phyloP scores from a whole-genome alignment of 1,140 invertebrate genomes.

The Mamestra configurata region DNA sequence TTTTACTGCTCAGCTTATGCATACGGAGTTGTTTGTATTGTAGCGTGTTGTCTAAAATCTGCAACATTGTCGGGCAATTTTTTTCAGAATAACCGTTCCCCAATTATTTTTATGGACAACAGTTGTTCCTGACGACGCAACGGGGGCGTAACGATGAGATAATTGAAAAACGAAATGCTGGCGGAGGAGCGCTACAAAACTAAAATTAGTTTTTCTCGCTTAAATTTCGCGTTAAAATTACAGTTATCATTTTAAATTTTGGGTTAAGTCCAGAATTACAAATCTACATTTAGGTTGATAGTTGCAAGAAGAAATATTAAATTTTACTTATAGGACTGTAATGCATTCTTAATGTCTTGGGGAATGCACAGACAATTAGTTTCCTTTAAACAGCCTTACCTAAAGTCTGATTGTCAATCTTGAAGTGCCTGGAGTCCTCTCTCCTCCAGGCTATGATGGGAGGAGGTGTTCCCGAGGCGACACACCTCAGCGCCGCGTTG shows the following conservation, averaged over 20 bases:
- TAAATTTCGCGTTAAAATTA: slow-evolving; percentile 15
- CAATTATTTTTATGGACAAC: slow-evolving; percentile 47
- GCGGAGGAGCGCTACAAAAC: slow-evolving; percentile 5
- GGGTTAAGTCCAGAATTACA: not conserved
- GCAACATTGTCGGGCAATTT: slow-evolving; percentile 36
- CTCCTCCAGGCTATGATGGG: slow-evolving; percentile 92
- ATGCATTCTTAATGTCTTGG: too few species aligned
- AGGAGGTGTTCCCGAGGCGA: slow-evolving; percentile 92
- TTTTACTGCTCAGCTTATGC: slow-evolving; percentile 32
- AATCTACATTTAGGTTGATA: not conserved
- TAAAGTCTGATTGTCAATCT: slow-evolving; percentile 74
- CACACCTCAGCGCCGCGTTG: slow-evolving; percentile 94
- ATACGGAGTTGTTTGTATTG: slow-evolving; percentile 29
- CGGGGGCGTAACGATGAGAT: slow-evolving; percentile 30
- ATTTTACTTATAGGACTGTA: too few species aligned
- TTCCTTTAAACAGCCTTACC: slow-evolving; percentile 58
- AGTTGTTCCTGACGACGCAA: slow-evolving; percentile 30
- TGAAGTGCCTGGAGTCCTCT: slow-evolving; percentile 89
- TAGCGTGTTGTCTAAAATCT: slow-evolving; percentile 32
- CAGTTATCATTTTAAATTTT: not conserved
- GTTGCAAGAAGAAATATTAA: not conserved
- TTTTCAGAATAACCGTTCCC: slow-evolving; percentile 18
- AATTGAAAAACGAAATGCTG: slow-evolving; percentile 41
- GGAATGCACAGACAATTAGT: too few species aligned
- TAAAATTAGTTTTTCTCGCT: slow-evolving; percentile 18